Evolutionary conservation across 2,888 invertebrate genomes (phyloP).

Genomic region (Harmothoe impar): DNA sequence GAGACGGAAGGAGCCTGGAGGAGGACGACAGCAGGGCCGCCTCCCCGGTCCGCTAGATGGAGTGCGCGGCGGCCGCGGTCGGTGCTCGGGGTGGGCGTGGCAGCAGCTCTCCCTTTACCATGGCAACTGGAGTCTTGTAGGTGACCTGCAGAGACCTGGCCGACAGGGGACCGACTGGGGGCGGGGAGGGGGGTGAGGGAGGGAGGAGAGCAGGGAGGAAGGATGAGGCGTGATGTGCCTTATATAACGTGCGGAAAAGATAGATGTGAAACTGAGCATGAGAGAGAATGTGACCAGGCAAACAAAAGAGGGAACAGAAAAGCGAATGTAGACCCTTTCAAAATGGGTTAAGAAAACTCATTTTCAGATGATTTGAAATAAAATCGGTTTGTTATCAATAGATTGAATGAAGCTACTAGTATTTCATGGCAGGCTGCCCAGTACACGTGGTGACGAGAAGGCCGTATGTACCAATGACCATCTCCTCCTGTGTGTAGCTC

Average conservation of each 20-base stretch:
- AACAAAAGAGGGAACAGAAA: no score
- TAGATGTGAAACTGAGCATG: no score
- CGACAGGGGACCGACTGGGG: not conserved
- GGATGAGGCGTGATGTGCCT: no score
- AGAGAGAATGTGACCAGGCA: no score
- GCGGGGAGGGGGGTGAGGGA: not conserved
- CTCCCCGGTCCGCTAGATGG: not conserved
- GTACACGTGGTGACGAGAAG: no score
- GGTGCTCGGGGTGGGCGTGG: not conserved
- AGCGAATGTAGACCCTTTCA: no score
- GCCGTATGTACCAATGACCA: not conserved
- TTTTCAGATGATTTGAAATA: no score
- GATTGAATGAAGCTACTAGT: no score
- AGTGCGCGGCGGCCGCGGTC: not conserved
- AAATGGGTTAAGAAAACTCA: no score
- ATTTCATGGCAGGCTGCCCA: no score
- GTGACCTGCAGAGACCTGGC: not conserved
- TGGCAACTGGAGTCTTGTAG: not conserved
- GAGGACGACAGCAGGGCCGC: conserved; percentile 30
- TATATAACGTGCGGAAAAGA: no score
- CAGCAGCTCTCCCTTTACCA: not conserved
- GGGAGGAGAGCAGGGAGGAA: not conserved
- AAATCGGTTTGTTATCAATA: no score
- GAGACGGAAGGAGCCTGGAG: not conserved
- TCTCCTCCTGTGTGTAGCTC: not conserved